Evolutionary conservation across 2,888 invertebrate genomes (phyloP).

Genomic region (Hedychridium roseum): DNA sequence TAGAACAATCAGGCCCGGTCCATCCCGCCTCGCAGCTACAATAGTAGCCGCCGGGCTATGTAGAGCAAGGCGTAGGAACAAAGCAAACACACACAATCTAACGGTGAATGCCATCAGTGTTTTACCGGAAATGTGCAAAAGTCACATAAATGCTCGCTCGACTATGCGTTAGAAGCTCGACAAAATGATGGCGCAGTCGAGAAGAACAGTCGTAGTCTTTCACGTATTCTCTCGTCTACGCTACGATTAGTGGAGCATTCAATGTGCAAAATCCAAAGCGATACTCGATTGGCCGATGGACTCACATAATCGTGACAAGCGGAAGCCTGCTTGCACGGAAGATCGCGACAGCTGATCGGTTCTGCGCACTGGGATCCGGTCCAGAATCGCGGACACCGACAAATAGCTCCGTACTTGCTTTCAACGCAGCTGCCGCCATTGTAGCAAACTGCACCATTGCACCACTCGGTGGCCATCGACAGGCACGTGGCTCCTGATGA

Average conservation of each 20-base stretch:
- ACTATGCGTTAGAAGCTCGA: no score
- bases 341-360: slow-evolving; percentile 59
- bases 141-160: background rate
- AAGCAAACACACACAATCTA: slow-evolving; percentile 18
- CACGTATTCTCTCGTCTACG: no score
- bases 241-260: no score
- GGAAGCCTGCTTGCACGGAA: slow-evolving; percentile 71
- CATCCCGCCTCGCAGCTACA: slow-evolving; percentile 79
- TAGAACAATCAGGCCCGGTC: slow-evolving; percentile 70
- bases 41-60: slow-evolving; percentile 67
- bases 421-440: slow-evolving; percentile 66
- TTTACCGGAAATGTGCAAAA: background rate
- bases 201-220: no score
- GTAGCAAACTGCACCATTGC: slow-evolving; percentile 57
- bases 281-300: slow-evolving; percentile 38
- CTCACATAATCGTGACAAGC: slow-evolving; percentile 74
- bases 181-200: no score
- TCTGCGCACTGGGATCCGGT: slow-evolving; percentile 64
- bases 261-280: background rate
- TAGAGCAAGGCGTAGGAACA: slow-evolving; percentile 23
- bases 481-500: slow-evolving; percentile 47
- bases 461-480: slow-evolving; percentile 48
- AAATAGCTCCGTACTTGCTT: slow-evolving; percentile 44
- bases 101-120: background rate
- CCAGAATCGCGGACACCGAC: slow-evolving; percentile 55